Evolutionary conservation across 2,797 vertebrate species (phyloP).

Genomic region (Myotis findleyi): DNA sequence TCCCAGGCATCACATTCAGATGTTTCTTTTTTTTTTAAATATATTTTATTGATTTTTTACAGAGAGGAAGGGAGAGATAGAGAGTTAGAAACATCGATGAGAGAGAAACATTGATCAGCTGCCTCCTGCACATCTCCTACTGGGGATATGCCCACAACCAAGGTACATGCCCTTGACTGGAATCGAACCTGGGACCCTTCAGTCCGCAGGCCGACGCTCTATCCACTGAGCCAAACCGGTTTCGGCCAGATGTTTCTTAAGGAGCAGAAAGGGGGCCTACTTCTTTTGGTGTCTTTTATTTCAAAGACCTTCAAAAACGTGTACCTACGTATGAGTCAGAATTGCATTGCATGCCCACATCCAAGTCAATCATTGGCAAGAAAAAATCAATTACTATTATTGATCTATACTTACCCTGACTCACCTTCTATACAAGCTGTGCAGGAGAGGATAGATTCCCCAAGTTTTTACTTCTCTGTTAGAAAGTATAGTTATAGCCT

Average conservation of each 20-base stretch:
- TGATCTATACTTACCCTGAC: neutral
- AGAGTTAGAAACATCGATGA: no score
- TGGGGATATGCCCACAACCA: no score
- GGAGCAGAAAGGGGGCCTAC: neutral
- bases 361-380: neutral
- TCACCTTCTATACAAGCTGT: neutral
- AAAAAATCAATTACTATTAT: neutral
- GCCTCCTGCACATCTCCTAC: no score
- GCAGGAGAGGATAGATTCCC: neutral
- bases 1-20: neutral
- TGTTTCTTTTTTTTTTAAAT: neutral
- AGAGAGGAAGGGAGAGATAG: no score
- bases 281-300: neutral
- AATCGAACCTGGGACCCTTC: no score
- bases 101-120: no score
- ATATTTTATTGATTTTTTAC: no score
- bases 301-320: neutral
- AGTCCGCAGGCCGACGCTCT: no score
- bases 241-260: neutral
- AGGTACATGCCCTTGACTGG: no score
- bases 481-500: neutral
- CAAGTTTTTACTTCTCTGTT: neutral
- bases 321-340: neutral
- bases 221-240: no score
- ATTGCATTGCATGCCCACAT: neutral